Evolutionary conservation across 2,797 vertebrate genomes (phyloP).

Genomic region (Paedocypris micromegethes): DNA sequence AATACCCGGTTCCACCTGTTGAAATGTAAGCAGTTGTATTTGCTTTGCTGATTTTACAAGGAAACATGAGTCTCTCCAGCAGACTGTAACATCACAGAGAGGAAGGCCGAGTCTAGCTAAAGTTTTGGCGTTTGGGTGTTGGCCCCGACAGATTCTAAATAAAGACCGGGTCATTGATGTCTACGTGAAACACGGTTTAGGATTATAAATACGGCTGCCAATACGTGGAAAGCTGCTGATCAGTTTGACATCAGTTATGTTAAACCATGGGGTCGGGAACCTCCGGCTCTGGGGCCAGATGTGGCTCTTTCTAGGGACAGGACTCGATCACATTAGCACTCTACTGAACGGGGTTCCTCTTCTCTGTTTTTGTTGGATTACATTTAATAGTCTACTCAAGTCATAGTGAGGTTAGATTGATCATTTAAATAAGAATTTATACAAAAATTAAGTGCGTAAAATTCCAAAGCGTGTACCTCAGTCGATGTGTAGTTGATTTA

Average conservation of each 20-base stretch:
- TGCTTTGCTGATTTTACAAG: conserved; percentile 72
- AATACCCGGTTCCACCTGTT: conserved; percentile 68
- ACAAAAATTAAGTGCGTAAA: no score
- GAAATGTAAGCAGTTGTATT: conserved; percentile 64
- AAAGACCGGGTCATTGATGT: conserved; percentile 8
- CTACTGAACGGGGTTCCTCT: no score
- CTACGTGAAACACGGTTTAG: conserved; percentile 1
- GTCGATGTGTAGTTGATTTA: no score
- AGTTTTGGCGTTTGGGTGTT: conserved; percentile 29
- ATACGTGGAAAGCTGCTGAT: conserved; percentile 13
- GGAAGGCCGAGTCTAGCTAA: conserved; percentile 49
- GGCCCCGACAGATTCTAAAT: conserved; percentile 36
- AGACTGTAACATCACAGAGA: conserved; percentile 55
- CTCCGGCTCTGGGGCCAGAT: no score
- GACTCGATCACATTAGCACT: no score
- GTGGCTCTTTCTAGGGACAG: no score
- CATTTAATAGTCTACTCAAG: no score
- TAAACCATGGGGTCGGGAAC: no score
- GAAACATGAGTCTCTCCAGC: conserved; percentile 64
- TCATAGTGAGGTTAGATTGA: no score
- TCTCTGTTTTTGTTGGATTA: no score
- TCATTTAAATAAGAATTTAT: no score
- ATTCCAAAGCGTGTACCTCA: no score
- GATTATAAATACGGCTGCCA: neutral
- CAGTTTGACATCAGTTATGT: neutral